Evolutionary conservation across 2,113 vertebrate species (phyloP).

Genomic region (Nibea albiflora): DNA sequence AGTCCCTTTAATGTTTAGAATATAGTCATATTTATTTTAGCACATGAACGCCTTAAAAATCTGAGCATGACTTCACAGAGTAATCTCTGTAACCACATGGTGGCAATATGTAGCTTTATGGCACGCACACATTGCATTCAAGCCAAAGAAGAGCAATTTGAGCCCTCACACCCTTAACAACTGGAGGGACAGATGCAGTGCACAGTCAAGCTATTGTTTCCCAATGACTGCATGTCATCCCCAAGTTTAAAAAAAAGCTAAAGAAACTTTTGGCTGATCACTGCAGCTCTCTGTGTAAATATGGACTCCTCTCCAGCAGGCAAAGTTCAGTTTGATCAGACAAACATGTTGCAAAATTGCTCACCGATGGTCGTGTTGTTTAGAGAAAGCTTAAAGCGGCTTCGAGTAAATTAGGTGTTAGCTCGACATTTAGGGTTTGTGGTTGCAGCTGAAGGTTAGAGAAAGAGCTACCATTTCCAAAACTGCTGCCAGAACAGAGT

Average conservation of each 20-base stretch:
- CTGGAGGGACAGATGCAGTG: constrained; percentile 24
- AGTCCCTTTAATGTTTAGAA: neutral
- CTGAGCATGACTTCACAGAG: neutral
- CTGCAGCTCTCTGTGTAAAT: constrained; percentile 29
- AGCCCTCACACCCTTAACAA: constrained; percentile 32
- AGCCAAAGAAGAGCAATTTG: constrained; percentile 1
- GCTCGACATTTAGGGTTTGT: constrained; percentile 38
- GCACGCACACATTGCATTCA: neutral
- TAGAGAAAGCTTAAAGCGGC: constrained; percentile 7
- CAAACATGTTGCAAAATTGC: constrained; percentile 30
- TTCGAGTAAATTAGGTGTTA: constrained; percentile 34
- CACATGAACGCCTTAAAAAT: neutral
- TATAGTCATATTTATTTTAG: neutral
- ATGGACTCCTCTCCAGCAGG: constrained; percentile 24
- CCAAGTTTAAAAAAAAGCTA: neutral
- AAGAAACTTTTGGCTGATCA: constrained; percentile 1
- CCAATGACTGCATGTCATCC: neutral
- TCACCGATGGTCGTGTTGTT: neutral
- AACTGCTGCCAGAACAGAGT: constrained; percentile 39
- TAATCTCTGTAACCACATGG: constrained; percentile 52
- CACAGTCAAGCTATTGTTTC: constrained; percentile 32
- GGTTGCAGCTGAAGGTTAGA: constrained; percentile 25
- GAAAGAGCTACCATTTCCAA: constrained; percentile 48
- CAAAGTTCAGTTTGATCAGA: constrained; percentile 52
- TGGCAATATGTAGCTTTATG: constrained; percentile 45